Evolutionary conservation across 2,797 vertebrate genomes (phyloP), one percentile per base, ranked within the genome.

Genomic region (Champsocephalus gunnari): DNA sequence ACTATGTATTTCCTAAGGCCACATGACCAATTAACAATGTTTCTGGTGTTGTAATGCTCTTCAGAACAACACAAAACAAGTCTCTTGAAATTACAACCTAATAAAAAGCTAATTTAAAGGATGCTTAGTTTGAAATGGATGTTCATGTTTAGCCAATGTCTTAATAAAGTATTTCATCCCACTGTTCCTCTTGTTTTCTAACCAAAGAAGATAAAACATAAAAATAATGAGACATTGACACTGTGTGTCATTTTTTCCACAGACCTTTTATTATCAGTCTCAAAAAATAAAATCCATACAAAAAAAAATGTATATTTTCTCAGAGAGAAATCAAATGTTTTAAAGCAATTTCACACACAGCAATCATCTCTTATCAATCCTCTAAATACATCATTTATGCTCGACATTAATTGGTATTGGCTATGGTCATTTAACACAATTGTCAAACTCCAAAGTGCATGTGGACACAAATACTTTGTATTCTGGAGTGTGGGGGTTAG

Each of bases 231-330:
- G 21, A 17, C 73, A 19, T 19, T 19, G 19, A 19, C 19, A 19
- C 19, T 1, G 19, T 19, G 19, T 19, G 1, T 24, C 17, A 74
- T 78, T 32, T 32, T 85, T 56, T 85, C 51, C 50, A 81, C 56
- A 57, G 48, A 84, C 83, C 79, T 70, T 92, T 93, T 94, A 91
- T 92, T 91, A 79, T 80, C 60, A 72, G 13, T 83, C 16, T 89
- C 80, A 72, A 82, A 83, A 88, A 92, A 87, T 84, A 82, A 87
- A 88, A 81, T 77, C 41, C 83, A 85, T 85, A 84, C 28, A 89
- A 93, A 38, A 92, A 92, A 24, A 91, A 90, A 84, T 75, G 32
- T 88, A 70, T 77, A 63, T 66, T 83, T 19, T 83, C 66, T 84
- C 62, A 64, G 59, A 83, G 81, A 79, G 51, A 68, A 79, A 76